These are phyloP conservation scores for Parauchenoglanis ngamensis DNA, from an alignment of 2,797 vertebrate genomes.

Conservation along the genomic window DNA sequence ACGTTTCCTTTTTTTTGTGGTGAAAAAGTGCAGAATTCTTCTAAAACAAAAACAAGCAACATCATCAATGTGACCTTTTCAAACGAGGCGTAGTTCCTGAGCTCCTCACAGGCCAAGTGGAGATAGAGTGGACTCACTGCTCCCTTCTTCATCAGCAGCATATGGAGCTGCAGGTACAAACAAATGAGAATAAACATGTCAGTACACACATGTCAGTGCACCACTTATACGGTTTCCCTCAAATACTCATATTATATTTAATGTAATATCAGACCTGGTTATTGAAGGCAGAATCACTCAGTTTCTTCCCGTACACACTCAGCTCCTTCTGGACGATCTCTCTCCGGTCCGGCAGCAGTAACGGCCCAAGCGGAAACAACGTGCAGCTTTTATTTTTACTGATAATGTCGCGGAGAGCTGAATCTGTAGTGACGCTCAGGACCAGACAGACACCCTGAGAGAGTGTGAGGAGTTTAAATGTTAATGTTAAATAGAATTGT, in stretches of 20 bases:
- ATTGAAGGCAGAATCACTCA: conserved; percentile 87
- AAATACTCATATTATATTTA: not conserved
- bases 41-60: not conserved
- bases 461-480: conserved; percentile 1
- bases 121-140: conserved; percentile 82
- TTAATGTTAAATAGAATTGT: not conserved
- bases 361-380: conserved; percentile 73
- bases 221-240: not conserved
- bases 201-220: not conserved
- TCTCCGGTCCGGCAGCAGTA: conserved; percentile 75
- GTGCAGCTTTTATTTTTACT: conserved; percentile 65
- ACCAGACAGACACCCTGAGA: conserved; percentile 80
- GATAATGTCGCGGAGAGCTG: conserved; percentile 71
- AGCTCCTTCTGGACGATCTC: conserved; percentile 80
- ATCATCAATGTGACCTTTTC: conserved; percentile 77
- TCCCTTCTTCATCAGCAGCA: conserved; percentile 84
- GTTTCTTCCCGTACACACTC: conserved; percentile 83
- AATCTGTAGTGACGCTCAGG: conserved; percentile 73
- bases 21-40: not conserved
- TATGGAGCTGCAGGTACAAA: conserved; percentile 76
- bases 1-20: not conserved
- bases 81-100: conserved; percentile 82
- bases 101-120: conserved; percentile 80
- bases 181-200: not conserved
- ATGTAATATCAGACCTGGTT: conserved; percentile 78